These are phyloP conservation scores for Cheilosia vernalis DNA, from an alignment of 2,888 invertebrate genomes.

Conservation along the genomic window DNA sequence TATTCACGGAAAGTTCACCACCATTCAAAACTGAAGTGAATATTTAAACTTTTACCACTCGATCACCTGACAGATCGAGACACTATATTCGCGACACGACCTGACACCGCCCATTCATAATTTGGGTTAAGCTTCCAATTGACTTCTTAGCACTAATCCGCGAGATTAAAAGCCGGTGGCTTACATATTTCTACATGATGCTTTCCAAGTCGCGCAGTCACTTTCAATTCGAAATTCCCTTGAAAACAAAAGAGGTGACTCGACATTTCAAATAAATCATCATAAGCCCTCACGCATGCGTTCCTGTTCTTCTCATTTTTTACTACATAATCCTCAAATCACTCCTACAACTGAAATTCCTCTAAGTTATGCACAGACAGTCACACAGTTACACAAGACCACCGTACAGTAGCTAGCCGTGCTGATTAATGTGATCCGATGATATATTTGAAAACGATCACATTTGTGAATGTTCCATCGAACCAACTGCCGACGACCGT, in stretches of 20 bases:
- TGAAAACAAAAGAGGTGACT: conserved; percentile 56
- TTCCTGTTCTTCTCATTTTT: conserved; percentile 11
- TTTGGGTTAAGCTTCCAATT: too few relatives aligned
- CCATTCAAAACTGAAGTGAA: too few relatives aligned
- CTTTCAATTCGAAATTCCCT: conserved; percentile 10
- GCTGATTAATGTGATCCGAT: conserved; percentile 73
- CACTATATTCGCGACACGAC: too few relatives aligned
- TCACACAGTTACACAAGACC: not conserved
- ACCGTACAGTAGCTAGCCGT: conserved; percentile 50
- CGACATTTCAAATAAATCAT: conserved; percentile 47
- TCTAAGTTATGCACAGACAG: conserved; percentile 36
- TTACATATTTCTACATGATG: too few relatives aligned
- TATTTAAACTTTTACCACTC: too few relatives aligned
- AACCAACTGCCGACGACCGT: conserved; percentile 15
- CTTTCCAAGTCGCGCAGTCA: not conserved
- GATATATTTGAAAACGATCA: conserved; percentile 69
- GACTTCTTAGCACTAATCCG: too few relatives aligned
- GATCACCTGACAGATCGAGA: too few relatives aligned
- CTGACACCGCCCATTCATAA: too few relatives aligned
- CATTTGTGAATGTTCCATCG: conserved; percentile 48
- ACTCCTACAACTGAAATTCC: conserved; percentile 41
- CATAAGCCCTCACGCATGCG: conserved; percentile 12
- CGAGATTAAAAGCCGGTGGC: too few relatives aligned
- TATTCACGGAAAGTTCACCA: too few relatives aligned
- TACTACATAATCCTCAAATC: conserved; percentile 50